Conservation (phyloP, 2,113 vertebrate genomes). For the Cromileptes altivelis region DNA sequence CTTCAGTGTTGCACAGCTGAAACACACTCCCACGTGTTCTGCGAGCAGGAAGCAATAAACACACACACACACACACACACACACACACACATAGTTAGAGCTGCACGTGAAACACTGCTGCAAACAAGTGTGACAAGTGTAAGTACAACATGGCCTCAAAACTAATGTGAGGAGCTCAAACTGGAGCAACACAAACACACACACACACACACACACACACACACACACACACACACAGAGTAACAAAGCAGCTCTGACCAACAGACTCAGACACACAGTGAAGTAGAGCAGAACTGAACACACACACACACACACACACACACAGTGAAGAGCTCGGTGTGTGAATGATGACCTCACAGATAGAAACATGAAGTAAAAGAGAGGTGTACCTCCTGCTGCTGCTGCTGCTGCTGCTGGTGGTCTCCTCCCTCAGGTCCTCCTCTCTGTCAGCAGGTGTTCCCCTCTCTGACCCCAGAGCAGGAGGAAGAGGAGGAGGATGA, state of each 20-base stretch:
- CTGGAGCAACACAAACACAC: conserved; percentile 40
- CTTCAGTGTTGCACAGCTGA: conserved; percentile 58
- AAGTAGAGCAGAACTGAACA: conserved; percentile 65
- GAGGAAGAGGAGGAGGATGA: conserved; percentile 26
- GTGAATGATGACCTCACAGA: conserved; percentile 18
- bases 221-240: background rate
- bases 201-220: conserved; percentile 18
- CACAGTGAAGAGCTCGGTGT: conserved; percentile 16
- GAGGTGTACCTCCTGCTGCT: conserved; percentile 48
- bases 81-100: conserved; percentile 7
- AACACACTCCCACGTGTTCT: conserved; percentile 69
- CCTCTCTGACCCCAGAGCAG: conserved; percentile 48
- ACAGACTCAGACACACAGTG: conserved; percentile 51
- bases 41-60: conserved; percentile 64
- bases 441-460: conserved; percentile 71
- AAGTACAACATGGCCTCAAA: conserved; percentile 42
- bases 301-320: conserved; percentile 14
- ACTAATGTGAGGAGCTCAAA: conserved; percentile 29
- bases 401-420: conserved; percentile 39
- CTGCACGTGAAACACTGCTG: conserved; percentile 26
- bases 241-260: conserved; percentile 52
- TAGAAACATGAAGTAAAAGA: background rate
- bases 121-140: conserved; percentile 46
- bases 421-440: conserved; percentile 57
- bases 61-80: conserved; percentile 37